Base-by-base conservation (phyloP, 2,113 vertebrate species). In the Mirza zaza region DNA sequence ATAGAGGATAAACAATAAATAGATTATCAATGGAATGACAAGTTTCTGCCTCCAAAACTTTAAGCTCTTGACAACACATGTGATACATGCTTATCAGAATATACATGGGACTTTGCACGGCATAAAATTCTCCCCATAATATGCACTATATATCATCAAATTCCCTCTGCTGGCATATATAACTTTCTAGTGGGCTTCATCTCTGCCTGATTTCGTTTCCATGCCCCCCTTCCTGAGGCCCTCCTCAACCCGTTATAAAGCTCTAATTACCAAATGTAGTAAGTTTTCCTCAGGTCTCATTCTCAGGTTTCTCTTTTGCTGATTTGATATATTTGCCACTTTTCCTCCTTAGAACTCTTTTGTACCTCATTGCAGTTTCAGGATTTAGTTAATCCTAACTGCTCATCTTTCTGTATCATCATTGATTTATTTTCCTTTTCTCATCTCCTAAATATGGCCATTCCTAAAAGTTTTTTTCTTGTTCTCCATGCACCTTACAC, bases 31-130 rank as follows among this genome's bases (percentile, higher is more conserved):
- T 36, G 8, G 71, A 77, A 57, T 67, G 23, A 52, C 36, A 86
- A 45, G 45, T 94, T 91, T 86, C 48, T 32, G 68, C 82, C 29
- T 86, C 55, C 45, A 82, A 97, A 95, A 42, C 50, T 50, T 50
- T 82, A 91, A 93, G 18, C 29, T 70, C 45, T 55, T 83, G 68
- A 93, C 32, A 67, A 50, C 11, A 68, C 61, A 81, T 84, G 86
- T 39, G 55, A 77, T 87, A 61, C 4, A 32, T 27, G 2, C 14
- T 83, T 9, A 71, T 92, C 65, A 80, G 52, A 59, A 52, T 71
- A 71, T 36, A 87, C 25, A 29, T 9, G 27, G 27, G n/a, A 34
- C 29, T 21, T 79, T 29, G 5, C 21, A 39, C 34, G 68, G 55
- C 75, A 61, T 95, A 73, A 86, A 81, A 68, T 59, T 83, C 13